phyloP scores from a whole-genome alignment of 2,888 invertebrate genomes.

The Hipparchia sbordonii region DNA sequence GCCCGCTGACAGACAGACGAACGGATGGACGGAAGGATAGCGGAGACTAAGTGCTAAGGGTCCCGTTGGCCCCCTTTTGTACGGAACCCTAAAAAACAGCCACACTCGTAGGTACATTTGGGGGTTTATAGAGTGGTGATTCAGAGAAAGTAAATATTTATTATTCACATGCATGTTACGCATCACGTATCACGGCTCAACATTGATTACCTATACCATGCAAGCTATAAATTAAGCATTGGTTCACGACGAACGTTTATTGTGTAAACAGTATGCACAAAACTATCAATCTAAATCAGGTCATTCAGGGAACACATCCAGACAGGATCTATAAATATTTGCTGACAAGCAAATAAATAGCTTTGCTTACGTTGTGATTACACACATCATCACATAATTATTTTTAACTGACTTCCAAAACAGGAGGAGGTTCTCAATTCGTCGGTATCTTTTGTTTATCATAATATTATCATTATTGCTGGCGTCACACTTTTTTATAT shows the following conservation, averaged over 20 bases:
- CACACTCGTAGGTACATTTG: no score
- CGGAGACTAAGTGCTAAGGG: no score
- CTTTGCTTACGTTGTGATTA: neutral
- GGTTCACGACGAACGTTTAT: neutral
- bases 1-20: no score
- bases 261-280: slow-evolving; percentile 5
- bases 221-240: neutral
- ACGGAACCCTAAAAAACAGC: no score
- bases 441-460: no score
- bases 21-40: no score
- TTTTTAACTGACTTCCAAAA: neutral
- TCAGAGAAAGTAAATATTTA: slow-evolving; percentile 2
- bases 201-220: neutral
- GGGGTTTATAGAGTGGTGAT: neutral
- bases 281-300: slow-evolving; percentile 14
- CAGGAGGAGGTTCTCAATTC: no score
- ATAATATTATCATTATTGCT: no score
- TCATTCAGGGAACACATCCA: neutral
- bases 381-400: neutral
- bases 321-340: slow-evolving; percentile 12
- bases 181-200: neutral
- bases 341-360: slow-evolving; percentile 4
- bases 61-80: no score
- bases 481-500: no score
- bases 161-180: neutral